Evolutionary conservation across 2,888 invertebrate genomes (phyloP), one percentile per base, ranked within the genome.

Genomic region (Macaria notata): DNA sequence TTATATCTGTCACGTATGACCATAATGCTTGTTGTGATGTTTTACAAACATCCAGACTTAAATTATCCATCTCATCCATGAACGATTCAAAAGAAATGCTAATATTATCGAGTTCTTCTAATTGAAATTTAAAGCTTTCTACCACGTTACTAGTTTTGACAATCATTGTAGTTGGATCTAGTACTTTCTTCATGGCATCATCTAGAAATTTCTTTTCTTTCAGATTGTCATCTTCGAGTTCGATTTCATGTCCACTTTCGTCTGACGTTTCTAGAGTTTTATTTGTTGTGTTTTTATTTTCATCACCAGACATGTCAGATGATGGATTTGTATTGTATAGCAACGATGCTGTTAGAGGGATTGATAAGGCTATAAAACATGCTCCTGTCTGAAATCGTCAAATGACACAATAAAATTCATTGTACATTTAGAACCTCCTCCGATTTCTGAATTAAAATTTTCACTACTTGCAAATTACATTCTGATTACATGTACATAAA

Each of bases 261-360:
- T 88, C 86, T 0, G 86, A 88, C 46, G 72, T 69, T 3, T 88
- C 86, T 9, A 56, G n/a, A n/a, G 85, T 86, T 73, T 75, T 88
- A 61, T 86, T 83, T 56, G 51, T 70, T 36, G 69, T 45, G 56
- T 67, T 79, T 67, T 78, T 88, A 29, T 19, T 19, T 19, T 88
- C 89, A 63, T 90, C 90, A 39, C 80, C 72, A 53, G 88, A 88
- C 69, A 89, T 87, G 62, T 88, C 90, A 64, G 90, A 90, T 8
- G 81, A 81, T 6, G 88, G 86, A 66, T 83, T 87, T 41, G 71
- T 70, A 56, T 74, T 75, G 68, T 77, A 84, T 57, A 86, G 82
- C 31, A 88, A 76, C 47, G 81, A 79, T 39, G 65, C 64, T 65
- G 79, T 71, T 49, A 74, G 62, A 55, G 78, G 73, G 48, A 80